Base-by-base conservation (phyloP, 2,113 vertebrate genomes). In the Salminus brasiliensis region DNA sequence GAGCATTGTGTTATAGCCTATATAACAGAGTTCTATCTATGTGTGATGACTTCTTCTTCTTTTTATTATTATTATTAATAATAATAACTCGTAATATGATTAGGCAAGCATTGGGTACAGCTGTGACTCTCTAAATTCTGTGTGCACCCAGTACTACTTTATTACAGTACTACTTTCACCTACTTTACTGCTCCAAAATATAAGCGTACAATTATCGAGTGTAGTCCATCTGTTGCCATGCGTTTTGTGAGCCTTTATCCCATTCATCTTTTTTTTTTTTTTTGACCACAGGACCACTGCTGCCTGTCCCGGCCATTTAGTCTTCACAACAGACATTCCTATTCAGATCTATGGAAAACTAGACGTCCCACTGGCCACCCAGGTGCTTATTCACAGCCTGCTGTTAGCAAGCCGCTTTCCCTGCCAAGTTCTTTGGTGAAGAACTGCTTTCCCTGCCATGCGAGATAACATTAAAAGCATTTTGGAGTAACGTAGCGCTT, bases 391-490 rank as follows among this genome's bases (percentile, higher is more conserved):
- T 71, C 27, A 41, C 36, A 18, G n/a, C 43, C 27, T 47, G 13
- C 4, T 36, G 16, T 47, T 57, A 59, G 23, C 13, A 16, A 29
- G 34, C 41, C 27, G 36, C 6, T 9, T 63, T 63, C 30, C n/a
- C 72, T 74, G 72, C 43, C 29, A 43, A 62, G 57, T 45, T 60
- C 4, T 45, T 27, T 74, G 25, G 36, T 74, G 34, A 73, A 43
- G 53, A 39, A 39, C 41, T 55, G 1, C 30, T 76, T 55, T 36
- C 39, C 27, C 52, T 30, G 34, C 36, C 52, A 25, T 32, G 23
- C 43, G 27, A 13, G 53, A 45, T 62, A 63, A 32, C 72, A 47
- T 74, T 47, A 32, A 62, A 66, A 66, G 62, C 62, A 66, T 66
- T 66, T 66, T 39, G 11, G 62, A 63, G n/a, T 47, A n/a, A 25